Percentiles rank a stretch among this genome's conserved stretches.
These are phyloP conservation scores for Caenorhabditis elegans DNA, from an alignment of 1,140 invertebrate genomes.

Conservation along the genomic window DNA sequence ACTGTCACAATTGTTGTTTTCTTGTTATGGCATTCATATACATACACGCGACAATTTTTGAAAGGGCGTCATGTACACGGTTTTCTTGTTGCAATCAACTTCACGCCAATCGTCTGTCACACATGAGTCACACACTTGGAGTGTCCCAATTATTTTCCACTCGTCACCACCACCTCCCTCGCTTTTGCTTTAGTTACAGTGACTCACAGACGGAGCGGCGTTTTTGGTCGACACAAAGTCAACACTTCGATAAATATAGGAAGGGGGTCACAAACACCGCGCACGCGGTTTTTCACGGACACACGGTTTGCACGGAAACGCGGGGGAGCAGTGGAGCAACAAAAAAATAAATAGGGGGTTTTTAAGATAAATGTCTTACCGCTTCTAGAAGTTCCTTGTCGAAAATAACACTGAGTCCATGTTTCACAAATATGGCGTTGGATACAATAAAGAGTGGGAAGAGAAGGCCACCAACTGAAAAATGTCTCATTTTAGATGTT, in stretches of 20 bases:
- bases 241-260: constrained; percentile 27
- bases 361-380: neutral
- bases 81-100: too few species aligned
- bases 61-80: neutral
- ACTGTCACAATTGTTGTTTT: neutral
- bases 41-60: neutral
- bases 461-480: neutral
- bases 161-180: neutral
- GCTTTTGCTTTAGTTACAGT: neutral
- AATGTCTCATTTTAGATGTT: neutral
- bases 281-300: neutral
- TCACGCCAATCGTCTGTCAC: neutral
- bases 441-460: neutral
- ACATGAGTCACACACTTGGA: neutral
- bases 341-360: neutral
- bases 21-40: neutral
- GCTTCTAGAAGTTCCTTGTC: neutral
- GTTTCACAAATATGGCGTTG: neutral
- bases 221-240: constrained; percentile 4
- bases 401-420: neutral
- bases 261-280: neutral
- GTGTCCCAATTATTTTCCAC: neutral
- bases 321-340: neutral
- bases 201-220: constrained; percentile 29
- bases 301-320: neutral